Evolutionary conservation across 2,888 invertebrate genomes (phyloP).

Genomic region (Campoplex capitator): DNA sequence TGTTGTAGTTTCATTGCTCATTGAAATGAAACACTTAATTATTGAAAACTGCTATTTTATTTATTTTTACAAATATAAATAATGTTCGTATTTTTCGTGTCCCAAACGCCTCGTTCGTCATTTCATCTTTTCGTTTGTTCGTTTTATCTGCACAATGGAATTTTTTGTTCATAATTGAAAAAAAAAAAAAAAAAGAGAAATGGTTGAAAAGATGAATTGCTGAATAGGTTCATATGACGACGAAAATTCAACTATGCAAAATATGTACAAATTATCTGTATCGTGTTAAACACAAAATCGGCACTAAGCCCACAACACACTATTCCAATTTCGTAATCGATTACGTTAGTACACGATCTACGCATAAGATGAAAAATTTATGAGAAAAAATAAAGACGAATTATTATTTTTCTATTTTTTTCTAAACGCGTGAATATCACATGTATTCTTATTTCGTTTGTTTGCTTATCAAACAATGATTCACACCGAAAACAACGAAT

Average conservation of each 20-base stretch:
- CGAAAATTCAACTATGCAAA: not conserved
- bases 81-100: slow-evolving; percentile 49
- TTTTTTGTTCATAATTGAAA: not conserved
- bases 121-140: not conserved
- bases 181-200: not conserved
- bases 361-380: slow-evolving; percentile 28
- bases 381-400: slow-evolving; percentile 33
- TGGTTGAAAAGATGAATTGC: slow-evolving; percentile 4
- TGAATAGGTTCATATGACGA: not conserved
- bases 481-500: slow-evolving; percentile 42
- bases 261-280: slow-evolving; percentile 41
- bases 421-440: slow-evolving; percentile 57
- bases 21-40: not conserved
- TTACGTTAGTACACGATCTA: slow-evolving; percentile 19
- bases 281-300: slow-evolving; percentile 4
- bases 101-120: slow-evolving; percentile 7
- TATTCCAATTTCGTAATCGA: not conserved
- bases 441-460: slow-evolving; percentile 28
- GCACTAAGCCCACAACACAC: not conserved
- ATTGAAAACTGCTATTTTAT: slow-evolving; percentile 25
- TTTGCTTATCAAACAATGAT: slow-evolving; percentile 24
- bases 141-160: not conserved
- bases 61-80: slow-evolving; percentile 66
- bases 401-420: slow-evolving; percentile 18
- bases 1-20: not conserved